phyloP scores from a whole-genome alignment of 2,113 vertebrate species.

The Raphicerus campestris region DNA sequence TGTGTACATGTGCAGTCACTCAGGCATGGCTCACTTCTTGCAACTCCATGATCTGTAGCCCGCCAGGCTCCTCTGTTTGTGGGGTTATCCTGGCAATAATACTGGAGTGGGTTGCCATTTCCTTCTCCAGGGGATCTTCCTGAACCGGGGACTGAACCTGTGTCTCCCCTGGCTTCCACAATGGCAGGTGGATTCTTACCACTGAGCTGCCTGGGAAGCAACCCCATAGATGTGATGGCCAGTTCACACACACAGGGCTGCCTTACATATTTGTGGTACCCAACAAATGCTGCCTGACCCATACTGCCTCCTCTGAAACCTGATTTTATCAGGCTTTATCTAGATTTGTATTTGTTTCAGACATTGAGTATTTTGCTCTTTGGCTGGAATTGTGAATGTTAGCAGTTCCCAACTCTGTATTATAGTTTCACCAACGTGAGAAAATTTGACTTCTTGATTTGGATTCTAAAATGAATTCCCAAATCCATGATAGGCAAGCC shows the following conservation, averaged over 20 bases:
- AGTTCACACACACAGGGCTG: neutral
- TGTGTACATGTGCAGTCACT: neutral
- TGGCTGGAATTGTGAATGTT: neutral
- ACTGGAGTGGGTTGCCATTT: neutral
- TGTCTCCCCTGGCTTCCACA: neutral
- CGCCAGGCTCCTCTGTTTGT: rapidly evolving
- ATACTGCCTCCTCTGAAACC: neutral
- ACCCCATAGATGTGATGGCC: neutral
- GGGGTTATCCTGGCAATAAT: neutral
- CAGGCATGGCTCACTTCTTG: neutral
- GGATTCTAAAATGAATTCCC: neutral
- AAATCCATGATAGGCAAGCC: neutral
- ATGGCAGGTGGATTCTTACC: neutral
- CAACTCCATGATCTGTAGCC: neutral
- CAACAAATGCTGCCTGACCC: neutral
- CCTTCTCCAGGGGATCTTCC: neutral
- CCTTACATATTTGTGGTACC: neutral
- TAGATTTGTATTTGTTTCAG: neutral
- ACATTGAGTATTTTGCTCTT: neutral
- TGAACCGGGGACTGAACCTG: neutral
- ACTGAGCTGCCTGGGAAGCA: neutral
- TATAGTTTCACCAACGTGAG: neutral
- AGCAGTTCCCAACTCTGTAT: neutral
- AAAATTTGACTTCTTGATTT: neutral
- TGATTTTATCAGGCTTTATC: neutral